Conservation (phyloP, 2,113 vertebrate genomes). For the Erythrolamprus reginae region DNA sequence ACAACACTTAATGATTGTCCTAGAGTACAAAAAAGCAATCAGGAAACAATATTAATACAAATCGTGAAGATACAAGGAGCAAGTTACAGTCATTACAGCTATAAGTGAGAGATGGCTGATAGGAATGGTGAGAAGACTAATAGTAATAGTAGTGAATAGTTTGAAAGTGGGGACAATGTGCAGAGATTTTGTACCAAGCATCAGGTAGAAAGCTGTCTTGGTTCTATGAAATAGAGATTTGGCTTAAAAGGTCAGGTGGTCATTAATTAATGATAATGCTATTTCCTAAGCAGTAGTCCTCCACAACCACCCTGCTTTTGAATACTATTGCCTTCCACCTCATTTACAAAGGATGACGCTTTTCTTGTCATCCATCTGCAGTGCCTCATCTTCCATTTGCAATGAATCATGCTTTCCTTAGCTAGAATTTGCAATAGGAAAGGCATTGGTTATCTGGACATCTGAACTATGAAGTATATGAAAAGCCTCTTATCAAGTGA, state of each 20-base stretch:
- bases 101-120: too few species aligned
- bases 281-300: background rate
- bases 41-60: too few species aligned
- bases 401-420: background rate
- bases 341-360: conserved; percentile 27
- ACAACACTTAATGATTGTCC: too few species aligned
- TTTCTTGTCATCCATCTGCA: conserved; percentile 20
- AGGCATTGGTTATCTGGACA: background rate
- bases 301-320: background rate
- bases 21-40: too few species aligned
- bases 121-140: too few species aligned
- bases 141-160: too few species aligned
- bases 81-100: too few species aligned
- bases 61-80: too few species aligned
- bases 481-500: background rate
- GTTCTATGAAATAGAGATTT: background rate
- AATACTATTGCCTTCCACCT: background rate
- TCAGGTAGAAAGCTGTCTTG: background rate
- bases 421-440: background rate
- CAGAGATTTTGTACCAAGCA: background rate
- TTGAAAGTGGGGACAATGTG: too few species aligned
- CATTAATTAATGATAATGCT: background rate
- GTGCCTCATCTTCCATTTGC: conserved; percentile 15
- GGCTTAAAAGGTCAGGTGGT: background rate
- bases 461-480: background rate